Conservation (phyloP, 64 coral and sea anemone genomes). For the Porites lutea region DNA sequence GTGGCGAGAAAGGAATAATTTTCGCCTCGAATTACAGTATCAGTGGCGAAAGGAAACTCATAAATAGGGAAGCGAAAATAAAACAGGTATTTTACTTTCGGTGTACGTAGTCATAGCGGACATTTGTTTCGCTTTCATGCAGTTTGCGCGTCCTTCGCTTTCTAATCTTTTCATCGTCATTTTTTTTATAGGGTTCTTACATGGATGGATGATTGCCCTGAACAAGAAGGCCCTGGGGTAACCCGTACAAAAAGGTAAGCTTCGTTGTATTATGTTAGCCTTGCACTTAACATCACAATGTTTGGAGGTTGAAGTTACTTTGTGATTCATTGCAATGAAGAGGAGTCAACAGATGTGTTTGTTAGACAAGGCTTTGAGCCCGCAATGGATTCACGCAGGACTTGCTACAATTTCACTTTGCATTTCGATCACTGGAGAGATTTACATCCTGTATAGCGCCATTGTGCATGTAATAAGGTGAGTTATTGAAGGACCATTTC, state of each 20-base stretch:
- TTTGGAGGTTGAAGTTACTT: not conserved
- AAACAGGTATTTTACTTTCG: conserved; percentile 16
- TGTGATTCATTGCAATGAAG: not conserved
- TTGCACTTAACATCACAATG: not conserved
- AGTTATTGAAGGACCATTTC: not conserved
- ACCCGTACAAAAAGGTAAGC: conserved; percentile 48
- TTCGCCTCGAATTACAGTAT: conserved; percentile 10
- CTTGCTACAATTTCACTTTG: not conserved
- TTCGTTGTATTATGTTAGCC: not conserved
- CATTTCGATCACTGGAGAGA: too few species aligned
- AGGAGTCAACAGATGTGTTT: not conserved
- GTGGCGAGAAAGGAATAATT: conserved; percentile 3
- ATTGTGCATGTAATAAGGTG: too few species aligned
- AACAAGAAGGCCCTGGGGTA: conserved; percentile 59
- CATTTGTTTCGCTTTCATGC: conserved; percentile 13
- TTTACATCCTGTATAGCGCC: too few species aligned
- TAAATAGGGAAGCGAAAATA: conserved; percentile 29
- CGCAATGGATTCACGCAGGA: conserved; percentile 17
- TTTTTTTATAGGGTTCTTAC: conserved; percentile 19
- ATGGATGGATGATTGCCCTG: conserved; percentile 61
- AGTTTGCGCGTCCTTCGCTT: conserved; percentile 26
- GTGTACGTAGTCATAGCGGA: not conserved
- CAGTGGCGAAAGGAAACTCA: not conserved
- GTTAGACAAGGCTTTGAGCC: conserved; percentile 26
- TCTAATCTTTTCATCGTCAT: conserved; percentile 47